Percentiles rank a stretch among this genome's conserved stretches.
These are phyloP conservation scores for Nesidiocoris tenuis DNA, from an alignment of 2,888 invertebrate species.

Conservation along the genomic window DNA sequence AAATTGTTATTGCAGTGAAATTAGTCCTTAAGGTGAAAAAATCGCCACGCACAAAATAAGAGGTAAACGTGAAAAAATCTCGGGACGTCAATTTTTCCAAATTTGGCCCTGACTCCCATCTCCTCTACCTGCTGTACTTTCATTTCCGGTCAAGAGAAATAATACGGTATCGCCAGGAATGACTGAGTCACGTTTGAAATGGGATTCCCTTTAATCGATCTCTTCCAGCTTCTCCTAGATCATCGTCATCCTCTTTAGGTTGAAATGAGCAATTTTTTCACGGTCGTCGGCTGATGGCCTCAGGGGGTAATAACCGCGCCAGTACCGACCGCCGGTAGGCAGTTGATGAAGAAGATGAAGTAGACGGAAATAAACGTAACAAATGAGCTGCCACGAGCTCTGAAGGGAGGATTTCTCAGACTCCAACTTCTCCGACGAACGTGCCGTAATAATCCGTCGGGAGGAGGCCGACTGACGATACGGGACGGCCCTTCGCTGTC, in stretches of 20 bases:
- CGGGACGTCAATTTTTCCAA: no score
- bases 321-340: background rate
- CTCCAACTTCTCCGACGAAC: background rate
- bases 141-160: no score
- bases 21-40: no score
- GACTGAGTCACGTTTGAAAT: no score
- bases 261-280: background rate
- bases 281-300: background rate
- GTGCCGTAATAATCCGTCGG: background rate
- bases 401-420: background rate
- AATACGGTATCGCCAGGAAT: no score
- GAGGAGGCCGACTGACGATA: background rate
- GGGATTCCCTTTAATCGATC: no score
- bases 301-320: background rate
- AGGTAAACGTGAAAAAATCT: no score
- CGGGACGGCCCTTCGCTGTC: background rate
- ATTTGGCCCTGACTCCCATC: no score
- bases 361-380: background rate
- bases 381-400: background rate
- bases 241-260: background rate
- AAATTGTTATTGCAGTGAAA: no score
- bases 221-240: background rate
- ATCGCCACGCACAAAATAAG: no score
- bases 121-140: no score
- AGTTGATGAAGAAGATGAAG: background rate